phyloP scores from a whole-genome alignment of 2,113 vertebrate species.

The Atrichornis clamosus region DNA sequence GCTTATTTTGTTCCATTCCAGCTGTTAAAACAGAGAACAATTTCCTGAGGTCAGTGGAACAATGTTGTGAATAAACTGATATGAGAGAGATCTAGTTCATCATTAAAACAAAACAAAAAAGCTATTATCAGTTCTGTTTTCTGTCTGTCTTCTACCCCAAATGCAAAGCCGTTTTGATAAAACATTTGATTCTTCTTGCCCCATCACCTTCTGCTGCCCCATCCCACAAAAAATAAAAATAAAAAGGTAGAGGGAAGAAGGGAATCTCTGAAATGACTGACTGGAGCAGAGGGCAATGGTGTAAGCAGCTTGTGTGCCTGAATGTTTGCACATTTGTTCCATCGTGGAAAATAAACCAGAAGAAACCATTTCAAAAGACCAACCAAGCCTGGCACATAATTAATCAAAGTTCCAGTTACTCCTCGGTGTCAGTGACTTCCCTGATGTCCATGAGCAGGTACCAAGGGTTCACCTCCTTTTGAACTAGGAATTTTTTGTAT shows the following conservation, averaged over 20 bases:
- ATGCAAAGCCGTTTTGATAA: not conserved
- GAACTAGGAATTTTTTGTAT: not conserved
- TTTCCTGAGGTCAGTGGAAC: not conserved
- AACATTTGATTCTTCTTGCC: not conserved
- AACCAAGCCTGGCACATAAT: not conserved
- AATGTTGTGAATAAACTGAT: not conserved
- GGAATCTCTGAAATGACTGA: not conserved
- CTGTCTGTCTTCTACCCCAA: not conserved
- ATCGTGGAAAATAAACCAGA: not conserved
- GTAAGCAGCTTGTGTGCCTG: not conserved
- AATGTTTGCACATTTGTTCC: not conserved
- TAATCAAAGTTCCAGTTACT: not conserved
- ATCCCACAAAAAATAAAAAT: not conserved
- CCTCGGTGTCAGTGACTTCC: not conserved
- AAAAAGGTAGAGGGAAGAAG: accelerated
- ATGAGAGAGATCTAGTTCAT: not conserved
- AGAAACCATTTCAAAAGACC: not conserved
- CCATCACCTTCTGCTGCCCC: not conserved
- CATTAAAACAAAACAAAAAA: not conserved
- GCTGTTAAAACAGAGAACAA: not conserved
- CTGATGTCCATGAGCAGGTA: not conserved
- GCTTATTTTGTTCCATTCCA: not conserved
- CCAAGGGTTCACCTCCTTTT: not conserved
- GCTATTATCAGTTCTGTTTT: not conserved
- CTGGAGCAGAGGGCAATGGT: not conserved